Evolutionary conservation across 2,113 vertebrate genomes (phyloP).

Genomic region (Narcine bancroftii): DNA sequence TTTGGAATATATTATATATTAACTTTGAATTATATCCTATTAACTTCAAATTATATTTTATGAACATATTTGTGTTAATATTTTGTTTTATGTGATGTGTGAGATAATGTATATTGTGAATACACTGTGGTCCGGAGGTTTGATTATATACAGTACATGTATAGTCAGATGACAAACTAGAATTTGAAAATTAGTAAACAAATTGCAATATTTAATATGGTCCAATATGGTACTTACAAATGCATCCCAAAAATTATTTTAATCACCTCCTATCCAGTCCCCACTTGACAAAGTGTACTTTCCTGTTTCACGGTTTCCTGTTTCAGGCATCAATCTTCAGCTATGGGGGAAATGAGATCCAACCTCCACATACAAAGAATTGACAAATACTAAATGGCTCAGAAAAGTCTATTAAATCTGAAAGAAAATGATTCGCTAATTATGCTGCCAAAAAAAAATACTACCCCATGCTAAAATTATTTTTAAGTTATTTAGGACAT

Average conservation of each 20-base stretch:
- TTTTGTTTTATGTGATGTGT: too few species aligned
- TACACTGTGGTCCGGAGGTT: too few species aligned
- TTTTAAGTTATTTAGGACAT: background rate
- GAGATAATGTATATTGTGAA: too few species aligned
- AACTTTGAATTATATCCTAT: too few species aligned
- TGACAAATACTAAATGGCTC: background rate
- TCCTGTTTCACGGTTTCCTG: background rate
- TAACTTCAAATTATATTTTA: too few species aligned
- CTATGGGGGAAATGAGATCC: background rate
- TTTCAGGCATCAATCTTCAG: background rate
- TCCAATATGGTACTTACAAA: background rate
- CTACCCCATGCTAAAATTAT: background rate
- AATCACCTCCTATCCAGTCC: too few species aligned
- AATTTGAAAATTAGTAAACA: background rate
- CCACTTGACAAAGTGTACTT: background rate
- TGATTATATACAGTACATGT: too few species aligned
- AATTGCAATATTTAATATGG: background rate
- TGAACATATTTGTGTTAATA: too few species aligned
- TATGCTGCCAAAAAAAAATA: background rate
- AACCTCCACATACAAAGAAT: background rate
- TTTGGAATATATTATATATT: too few species aligned
- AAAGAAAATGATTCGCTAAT: background rate
- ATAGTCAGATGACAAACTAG: too few species aligned
- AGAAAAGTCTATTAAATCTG: background rate
- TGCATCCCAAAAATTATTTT: background rate